These are phyloP conservation scores for Microcebus tavaratra DNA, from an alignment of 2,113 vertebrate species.

Conservation along the genomic window DNA sequence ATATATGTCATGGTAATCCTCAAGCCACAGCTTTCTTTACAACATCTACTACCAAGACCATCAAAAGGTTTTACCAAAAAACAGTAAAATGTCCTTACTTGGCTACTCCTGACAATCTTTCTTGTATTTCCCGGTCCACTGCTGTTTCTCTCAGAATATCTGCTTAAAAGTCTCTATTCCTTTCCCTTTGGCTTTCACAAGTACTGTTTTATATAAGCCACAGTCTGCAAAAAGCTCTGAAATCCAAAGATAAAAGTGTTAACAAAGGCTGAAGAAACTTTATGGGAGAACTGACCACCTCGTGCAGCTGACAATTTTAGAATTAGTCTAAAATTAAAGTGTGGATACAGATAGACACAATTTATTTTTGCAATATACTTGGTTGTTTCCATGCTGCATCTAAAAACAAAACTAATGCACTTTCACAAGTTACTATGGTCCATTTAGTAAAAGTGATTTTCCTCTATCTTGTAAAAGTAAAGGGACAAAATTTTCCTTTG, in stretches of 20 bases:
- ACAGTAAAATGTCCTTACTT: not conserved
- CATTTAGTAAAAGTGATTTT: not conserved
- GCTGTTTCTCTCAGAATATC: not conserved
- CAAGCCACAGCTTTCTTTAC: not conserved
- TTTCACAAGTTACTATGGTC: no score
- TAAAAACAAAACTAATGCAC: not conserved
- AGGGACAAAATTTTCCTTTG: not conserved
- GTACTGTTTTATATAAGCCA: not conserved
- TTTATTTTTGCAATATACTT: not conserved
- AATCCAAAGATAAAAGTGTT: not conserved
- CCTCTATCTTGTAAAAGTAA: not conserved
- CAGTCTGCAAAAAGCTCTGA: not conserved
- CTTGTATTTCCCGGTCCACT: not conserved
- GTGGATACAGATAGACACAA: not conserved
- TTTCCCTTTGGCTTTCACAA: not conserved
- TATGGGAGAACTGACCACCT: not conserved
- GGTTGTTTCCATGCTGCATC: not conserved
- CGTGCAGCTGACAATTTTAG: not conserved
- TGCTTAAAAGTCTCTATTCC: not conserved
- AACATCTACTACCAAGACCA: not conserved
- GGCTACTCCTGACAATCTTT: not conserved
- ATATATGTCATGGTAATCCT: not conserved
- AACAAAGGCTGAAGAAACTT: not conserved
- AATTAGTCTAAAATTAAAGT: not conserved
- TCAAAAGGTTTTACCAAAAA: not conserved